A percentile compares a stretch with the other conserved stretches of the same genome.
Conservation (phyloP, 30 jellyfish, hydroid and myxozoan genomes). For the Aurelia aurita region DNA sequence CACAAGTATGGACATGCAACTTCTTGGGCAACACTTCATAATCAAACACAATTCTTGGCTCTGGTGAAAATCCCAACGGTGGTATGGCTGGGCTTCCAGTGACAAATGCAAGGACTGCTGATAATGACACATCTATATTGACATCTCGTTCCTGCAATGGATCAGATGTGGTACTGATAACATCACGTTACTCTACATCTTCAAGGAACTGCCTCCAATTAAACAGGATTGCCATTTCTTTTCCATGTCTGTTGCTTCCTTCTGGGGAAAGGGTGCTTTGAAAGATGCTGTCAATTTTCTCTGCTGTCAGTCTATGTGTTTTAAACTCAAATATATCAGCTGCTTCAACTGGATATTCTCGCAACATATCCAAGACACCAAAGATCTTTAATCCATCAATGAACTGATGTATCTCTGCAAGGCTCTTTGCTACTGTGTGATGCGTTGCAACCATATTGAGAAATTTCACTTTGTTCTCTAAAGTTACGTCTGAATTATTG, state of each 20-base stretch:
- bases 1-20: constrained; percentile 1
- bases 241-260: constrained; percentile 22
- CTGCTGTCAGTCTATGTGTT: neutral
- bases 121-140: neutral
- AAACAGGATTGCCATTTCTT: constrained; percentile 13
- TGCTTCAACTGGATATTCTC: constrained; percentile 29
- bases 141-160: neutral
- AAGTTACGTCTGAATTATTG: neutral
- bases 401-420: constrained; percentile 23
- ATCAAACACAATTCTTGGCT: constrained; percentile 12
- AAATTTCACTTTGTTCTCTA: constrained; percentile 1
- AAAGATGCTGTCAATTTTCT: constrained; percentile 2
- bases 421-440: constrained; percentile 15
- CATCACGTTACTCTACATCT: constrained; percentile 19
- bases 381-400: constrained; percentile 25
- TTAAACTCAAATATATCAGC: neutral
- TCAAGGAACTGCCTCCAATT: constrained; percentile 34
- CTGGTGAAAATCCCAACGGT: constrained; percentile 8
- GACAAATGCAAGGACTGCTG: constrained; percentile 22
- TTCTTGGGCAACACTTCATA: neutral
- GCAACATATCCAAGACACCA: constrained; percentile 3
- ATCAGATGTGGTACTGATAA: neutral
- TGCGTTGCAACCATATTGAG: constrained; percentile 7
- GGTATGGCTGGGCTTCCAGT: constrained; percentile 18
- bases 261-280: neutral